Conservation (phyloP, 92 coral and sea anemone genomes). For the Zoanthus sociatus region DNA sequence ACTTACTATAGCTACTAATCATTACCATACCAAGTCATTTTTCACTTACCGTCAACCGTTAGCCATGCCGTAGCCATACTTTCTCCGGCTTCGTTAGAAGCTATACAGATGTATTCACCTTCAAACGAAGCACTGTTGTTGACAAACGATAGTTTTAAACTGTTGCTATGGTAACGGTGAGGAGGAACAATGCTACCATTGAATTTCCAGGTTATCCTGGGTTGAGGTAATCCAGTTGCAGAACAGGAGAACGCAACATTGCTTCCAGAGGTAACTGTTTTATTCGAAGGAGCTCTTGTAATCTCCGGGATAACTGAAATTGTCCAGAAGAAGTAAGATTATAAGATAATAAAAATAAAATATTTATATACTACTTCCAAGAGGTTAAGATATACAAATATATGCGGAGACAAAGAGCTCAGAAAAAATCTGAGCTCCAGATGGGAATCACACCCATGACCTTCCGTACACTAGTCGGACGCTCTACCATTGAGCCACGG, state of each 20-base stretch:
- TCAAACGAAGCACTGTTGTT: conserved; percentile 15
- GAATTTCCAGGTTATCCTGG: conserved; percentile 5
- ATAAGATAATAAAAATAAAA: neutral
- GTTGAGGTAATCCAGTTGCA: conserved; percentile 3
- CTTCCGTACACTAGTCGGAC: too few relatives aligned
- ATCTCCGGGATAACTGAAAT: conserved; percentile 4
- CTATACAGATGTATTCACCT: conserved; percentile 15
- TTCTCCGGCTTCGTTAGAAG: conserved; percentile 11
- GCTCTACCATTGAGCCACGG: too few relatives aligned
- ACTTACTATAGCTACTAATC: too few relatives aligned
- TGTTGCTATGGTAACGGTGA: neutral
- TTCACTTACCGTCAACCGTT: conserved; percentile 16
- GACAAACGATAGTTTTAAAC: neutral
- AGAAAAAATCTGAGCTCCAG: too few relatives aligned
- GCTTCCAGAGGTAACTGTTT: neutral
- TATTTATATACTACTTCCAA: neutral
- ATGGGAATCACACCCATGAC: too few relatives aligned
- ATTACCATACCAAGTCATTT: neutral
- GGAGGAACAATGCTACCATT: neutral
- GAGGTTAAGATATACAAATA: too few relatives aligned
- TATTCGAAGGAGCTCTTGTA: neutral
- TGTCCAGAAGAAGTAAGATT: neutral
- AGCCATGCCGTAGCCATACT: conserved; percentile 8
- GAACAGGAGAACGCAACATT: neutral
- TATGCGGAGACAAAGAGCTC: too few relatives aligned